phyloP scores from a whole-genome alignment of 35 echinoderm and acorn worm genomes.

The Apostichopus californicus region DNA sequence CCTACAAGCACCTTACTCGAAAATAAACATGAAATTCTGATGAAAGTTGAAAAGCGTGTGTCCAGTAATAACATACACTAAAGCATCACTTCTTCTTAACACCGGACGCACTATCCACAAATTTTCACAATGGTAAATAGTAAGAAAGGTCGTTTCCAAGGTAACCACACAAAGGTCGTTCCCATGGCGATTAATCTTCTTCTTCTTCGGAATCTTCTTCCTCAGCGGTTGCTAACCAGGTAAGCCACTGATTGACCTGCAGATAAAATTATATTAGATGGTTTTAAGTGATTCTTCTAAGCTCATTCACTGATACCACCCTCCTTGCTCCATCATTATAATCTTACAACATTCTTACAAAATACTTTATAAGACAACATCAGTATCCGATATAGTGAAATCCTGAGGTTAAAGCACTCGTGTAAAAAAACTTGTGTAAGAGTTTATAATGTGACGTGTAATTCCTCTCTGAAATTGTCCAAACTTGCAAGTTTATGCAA shows the following conservation, averaged over 20 bases:
- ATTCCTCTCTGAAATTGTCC: no score
- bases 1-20: not conserved
- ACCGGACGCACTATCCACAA: not conserved
- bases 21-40: not conserved
- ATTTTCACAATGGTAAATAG: not conserved
- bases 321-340: no score
- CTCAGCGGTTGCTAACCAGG: slow-evolving; percentile 96
- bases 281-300: no score
- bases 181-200: slow-evolving; percentile 61
- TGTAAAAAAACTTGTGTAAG: no score
- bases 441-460: no score
- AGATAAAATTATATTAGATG: no score
- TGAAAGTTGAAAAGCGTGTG: not conserved
- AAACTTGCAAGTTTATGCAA: no score
- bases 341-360: no score
- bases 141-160: not conserved
- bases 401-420: no score
- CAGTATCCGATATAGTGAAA: no score
- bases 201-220: slow-evolving; percentile 93
- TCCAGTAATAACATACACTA: not conserved
- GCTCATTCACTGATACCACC: no score
- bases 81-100: not conserved
- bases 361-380: no score
- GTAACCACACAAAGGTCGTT: not conserved
- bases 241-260: slow-evolving; percentile 98